Evolutionary conservation across 2,113 vertebrate genomes (phyloP), one percentile per base, ranked within the genome.

Genomic region (Sinocyclocheilus maitianheensis): DNA sequence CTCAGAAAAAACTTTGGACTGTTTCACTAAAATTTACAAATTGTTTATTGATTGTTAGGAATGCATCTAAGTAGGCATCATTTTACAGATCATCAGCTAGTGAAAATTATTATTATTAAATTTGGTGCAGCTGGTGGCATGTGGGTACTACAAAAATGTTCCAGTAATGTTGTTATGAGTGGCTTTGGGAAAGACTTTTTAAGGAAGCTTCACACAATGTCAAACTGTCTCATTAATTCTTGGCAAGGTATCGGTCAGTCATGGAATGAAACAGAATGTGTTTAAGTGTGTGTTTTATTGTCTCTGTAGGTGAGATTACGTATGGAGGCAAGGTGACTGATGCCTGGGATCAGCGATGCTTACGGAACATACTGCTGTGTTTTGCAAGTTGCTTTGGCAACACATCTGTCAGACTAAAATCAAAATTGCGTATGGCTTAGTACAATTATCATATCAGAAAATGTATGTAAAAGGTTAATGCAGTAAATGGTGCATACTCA

Each of bases 301-400:
- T 84, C 22, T 89, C 67, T 84, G 2, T 90, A 97, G 97, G 96
- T 88, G 96, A 97, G 91, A 97, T 97, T 92, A 97, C 96, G 5
- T 97, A 97, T 43, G 96, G 96, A n/a, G 95, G 96, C 55, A 91
- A 94, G 92, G 96, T 96, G 87, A 97, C 96, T 0, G 96, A 97
- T 80, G 93, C 93, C 26, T 96, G 96, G 96, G 96, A 97, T 87
- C 96, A 97, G 84, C 93, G 95, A 87, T 97, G 96, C 84, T 94
- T 97, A 83, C 95, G 93, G 55, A 97, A 96, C 9, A 87, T 97
- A 90, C 93, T 96, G 30, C 30, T 40, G 40, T 40, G 40, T 40
- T 40, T 6, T 40, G 40, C 6, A 5, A 96, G 40, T 40, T 40
- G 40, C 40, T 40, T 37, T 40, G 6, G 5, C 40, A 40, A 5